These are phyloP conservation scores for Dendrophyllia cribrosa DNA, from an alignment of 64 coral and sea anemone genomes.

Conservation along the genomic window DNA sequence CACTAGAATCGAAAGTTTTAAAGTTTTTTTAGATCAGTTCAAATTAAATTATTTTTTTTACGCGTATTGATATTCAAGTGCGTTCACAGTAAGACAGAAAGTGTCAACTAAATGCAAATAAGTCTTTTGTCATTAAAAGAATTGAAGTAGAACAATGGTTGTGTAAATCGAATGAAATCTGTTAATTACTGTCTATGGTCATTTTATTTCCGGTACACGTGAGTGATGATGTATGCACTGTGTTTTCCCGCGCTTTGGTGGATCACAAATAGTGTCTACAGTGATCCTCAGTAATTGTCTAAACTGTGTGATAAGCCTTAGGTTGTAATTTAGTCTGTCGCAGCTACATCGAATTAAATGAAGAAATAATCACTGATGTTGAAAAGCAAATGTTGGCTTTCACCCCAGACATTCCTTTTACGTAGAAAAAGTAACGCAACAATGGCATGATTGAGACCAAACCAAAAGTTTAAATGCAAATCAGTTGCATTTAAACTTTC, in stretches of 20 bases:
- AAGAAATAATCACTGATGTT: too few relatives aligned
- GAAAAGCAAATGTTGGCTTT: too few relatives aligned
- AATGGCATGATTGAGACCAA: too few relatives aligned
- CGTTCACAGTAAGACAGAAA: neutral
- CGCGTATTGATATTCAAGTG: neutral
- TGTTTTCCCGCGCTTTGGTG: neutral
- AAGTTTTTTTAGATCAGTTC: neutral
- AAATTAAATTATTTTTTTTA: neutral
- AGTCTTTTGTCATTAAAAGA: neutral
- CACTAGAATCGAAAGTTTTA: neutral
- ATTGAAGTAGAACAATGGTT: neutral
- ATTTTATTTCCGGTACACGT: constrained; percentile 10
- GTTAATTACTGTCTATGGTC: neutral
- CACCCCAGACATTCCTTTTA: too few relatives aligned
- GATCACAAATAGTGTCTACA: too few relatives aligned
- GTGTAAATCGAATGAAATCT: constrained; percentile 21
- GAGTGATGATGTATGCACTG: neutral
- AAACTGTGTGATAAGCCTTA: too few relatives aligned
- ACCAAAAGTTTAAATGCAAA: too few relatives aligned
- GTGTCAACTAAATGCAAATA: constrained; percentile 2
- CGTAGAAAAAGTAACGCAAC: too few relatives aligned
- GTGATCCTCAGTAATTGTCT: too few relatives aligned
- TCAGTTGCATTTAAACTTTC: too few relatives aligned
- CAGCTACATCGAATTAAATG: too few relatives aligned
- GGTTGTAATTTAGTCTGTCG: too few relatives aligned